Evolutionary conservation across 2,113 vertebrate genomes (phyloP), one percentile per base, ranked within the genome.

Genomic region (Micronycteris hirsuta): DNA sequence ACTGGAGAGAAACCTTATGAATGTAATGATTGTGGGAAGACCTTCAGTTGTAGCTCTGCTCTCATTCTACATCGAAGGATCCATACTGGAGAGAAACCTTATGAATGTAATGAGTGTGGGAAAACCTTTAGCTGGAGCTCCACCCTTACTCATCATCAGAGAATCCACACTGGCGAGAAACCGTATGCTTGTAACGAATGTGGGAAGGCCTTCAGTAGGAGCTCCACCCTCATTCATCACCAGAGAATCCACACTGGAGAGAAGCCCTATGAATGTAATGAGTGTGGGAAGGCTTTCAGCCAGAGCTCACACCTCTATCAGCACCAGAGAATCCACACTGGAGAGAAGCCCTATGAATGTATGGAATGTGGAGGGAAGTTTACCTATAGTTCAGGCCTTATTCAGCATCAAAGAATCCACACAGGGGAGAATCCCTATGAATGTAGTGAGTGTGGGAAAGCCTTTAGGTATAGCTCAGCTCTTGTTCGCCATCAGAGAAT

Each of bases 141-240:
- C 20, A 98, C 98, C 56, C 98, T 98, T 3, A 98, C 98, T 67
- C 97, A 98, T 68, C 98, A 98, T 49, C 98, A 98, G 98, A 98
- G 98, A 88, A 99, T 98, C 94, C 99, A 99, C 97, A 99, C 98
- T 0, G 99, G 99, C 0, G 99, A 99, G 97, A 98, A 99, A 73
- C 99, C 99, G 0, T 99, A 99, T 56, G 98, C 98, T 56, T 99
- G 99, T 95, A 98, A 96, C 0, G 97, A 98, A 15, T 98, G 98
- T 71, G 98, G 98, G 12, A 98, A 98, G 63, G 96, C 97, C 84
- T 98, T 98, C 84, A 98, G 97, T 19, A 94, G 98, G 94, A 98
- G 97, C 54, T 98, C 98, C 31, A 98, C 98, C 61, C 98, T 98
- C 1, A 97, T 97, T 65, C 97, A 97, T 54, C 98, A 98, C 38